Base-by-base conservation (phyloP, 2,113 vertebrate species). In the Perognathus longimembris region DNA sequence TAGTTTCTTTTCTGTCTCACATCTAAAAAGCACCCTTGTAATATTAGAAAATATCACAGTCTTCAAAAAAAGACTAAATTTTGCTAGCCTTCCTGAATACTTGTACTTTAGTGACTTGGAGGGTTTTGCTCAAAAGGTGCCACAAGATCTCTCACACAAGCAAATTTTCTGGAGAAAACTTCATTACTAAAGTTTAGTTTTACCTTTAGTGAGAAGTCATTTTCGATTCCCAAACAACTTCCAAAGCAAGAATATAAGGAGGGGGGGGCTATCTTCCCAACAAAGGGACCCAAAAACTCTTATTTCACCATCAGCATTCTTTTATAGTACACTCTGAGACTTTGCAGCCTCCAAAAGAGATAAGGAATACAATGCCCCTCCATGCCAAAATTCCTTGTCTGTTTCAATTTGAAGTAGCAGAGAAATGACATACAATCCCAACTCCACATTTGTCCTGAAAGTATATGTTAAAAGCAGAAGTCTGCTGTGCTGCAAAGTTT, bases 31-130 rank as follows among this genome's bases (percentile, higher is more conserved):
- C 50, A 54, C 63, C 36, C 30, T 76, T 93, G 54, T 67, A 54
- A 81, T 78, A 93, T 88, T 88, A 81, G 88, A 89, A 94, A 95
- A 93, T 88, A 71, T 34, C 74, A 71, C 86, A 70, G 78, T 78
- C 64, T 92, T 92, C 89, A 36, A 84, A 92, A 95, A 90, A 73
- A 54, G 14, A 18, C 11, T 82, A 67, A 18, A 88, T 81, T 81
- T 95, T 96, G 20, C 75, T 85, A 80, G 64, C 20, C 75, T 76
- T 89, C 69, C 76, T 85, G 85, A 84, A 82, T 6, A 90, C 30
- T 90, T 86, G 87, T 21, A 76, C 32, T 77, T 89, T n/a, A 66
- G 11, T 85, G 78, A 85, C 85, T 64, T 92, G 30, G 71, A 70
- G 10, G 38, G 77, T 83, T 96, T 76, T 93, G 26, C 91, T 92